Percentiles rank a stretch among this genome's conserved stretches.
Conservation (phyloP, 2,113 vertebrate species). For the Climacteris rufus region DNA sequence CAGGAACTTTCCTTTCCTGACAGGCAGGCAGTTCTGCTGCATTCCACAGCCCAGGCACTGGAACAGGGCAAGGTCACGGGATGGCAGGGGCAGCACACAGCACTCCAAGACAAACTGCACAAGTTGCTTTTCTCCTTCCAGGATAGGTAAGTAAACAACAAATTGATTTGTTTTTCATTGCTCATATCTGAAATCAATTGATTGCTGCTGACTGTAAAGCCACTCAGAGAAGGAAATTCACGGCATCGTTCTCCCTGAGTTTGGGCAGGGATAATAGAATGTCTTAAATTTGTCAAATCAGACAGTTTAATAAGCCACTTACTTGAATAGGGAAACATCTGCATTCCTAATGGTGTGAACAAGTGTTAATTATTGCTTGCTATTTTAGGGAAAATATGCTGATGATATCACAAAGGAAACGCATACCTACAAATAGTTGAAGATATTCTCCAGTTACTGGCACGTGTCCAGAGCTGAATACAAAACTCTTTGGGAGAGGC, state of each 20-base stretch:
- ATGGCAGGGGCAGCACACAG: neutral
- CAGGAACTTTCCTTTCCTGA: neutral
- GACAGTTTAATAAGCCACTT: slow-evolving; percentile 25
- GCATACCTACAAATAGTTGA: slow-evolving; percentile 38
- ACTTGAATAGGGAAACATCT: slow-evolving; percentile 34
- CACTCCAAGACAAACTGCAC: neutral
- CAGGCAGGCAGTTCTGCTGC: neutral
- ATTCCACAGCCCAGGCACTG: neutral
- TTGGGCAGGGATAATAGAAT: neutral
- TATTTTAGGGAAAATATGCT: slow-evolving; percentile 44
- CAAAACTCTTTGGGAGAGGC: slow-evolving; percentile 37
- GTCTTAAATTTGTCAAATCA: neutral
- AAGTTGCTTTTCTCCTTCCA: neutral
- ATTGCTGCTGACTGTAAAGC: neutral
- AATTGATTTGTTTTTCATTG: neutral
- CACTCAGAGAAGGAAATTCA: neutral
- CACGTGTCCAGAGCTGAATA: neutral
- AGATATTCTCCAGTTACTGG: slow-evolving; percentile 48
- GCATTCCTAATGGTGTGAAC: slow-evolving; percentile 47
- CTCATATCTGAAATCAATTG: neutral
- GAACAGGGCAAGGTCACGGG: neutral
- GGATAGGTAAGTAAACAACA: neutral
- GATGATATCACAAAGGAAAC: slow-evolving; percentile 66
- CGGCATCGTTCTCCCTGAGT: neutral
- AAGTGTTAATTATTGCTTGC: slow-evolving; percentile 55